Conservation (phyloP, 2,113 vertebrate genomes). For the Otolemur garnettii region DNA sequence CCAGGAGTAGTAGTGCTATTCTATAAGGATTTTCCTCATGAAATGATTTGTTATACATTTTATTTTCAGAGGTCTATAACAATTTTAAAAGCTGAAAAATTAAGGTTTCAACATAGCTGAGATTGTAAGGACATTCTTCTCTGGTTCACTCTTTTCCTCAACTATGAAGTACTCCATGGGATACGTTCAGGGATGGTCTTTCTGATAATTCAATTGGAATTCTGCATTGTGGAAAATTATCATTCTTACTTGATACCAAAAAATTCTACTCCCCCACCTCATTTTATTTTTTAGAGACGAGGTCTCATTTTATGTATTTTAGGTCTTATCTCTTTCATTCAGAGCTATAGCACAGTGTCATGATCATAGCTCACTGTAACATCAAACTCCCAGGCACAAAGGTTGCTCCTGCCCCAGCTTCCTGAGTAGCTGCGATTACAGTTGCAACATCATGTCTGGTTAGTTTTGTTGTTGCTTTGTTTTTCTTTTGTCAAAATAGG, state of each 20-base stretch:
- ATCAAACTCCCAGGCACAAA: too few species aligned
- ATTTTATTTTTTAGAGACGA: too few species aligned
- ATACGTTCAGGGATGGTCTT: not conserved
- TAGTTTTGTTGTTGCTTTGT: too few species aligned
- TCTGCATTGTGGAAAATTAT: not conserved
- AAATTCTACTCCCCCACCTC: not conserved
- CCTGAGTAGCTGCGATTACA: too few species aligned
- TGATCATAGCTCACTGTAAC: too few species aligned
- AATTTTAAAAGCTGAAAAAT: conserved; percentile 69
- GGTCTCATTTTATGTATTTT: too few species aligned
- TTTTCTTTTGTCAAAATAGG: too few species aligned
- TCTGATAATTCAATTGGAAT: not conserved
- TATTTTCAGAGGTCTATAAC: conserved; percentile 11
- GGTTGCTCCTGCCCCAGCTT: too few species aligned
- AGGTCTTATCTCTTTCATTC: too few species aligned
- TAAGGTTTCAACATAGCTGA: conserved; percentile 43
- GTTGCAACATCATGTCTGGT: too few species aligned
- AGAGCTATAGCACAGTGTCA: too few species aligned
- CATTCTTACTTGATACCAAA: not conserved
- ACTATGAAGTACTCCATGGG: not conserved
- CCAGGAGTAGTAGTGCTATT: not conserved
- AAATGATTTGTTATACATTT: conserved; percentile 62
- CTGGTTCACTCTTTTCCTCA: not conserved
- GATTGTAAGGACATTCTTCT: conserved; percentile 46
- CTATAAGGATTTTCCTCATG: not conserved